These are phyloP conservation scores for Crematogaster levior DNA, from an alignment of 2,888 invertebrate genomes.

Conservation along the genomic window DNA sequence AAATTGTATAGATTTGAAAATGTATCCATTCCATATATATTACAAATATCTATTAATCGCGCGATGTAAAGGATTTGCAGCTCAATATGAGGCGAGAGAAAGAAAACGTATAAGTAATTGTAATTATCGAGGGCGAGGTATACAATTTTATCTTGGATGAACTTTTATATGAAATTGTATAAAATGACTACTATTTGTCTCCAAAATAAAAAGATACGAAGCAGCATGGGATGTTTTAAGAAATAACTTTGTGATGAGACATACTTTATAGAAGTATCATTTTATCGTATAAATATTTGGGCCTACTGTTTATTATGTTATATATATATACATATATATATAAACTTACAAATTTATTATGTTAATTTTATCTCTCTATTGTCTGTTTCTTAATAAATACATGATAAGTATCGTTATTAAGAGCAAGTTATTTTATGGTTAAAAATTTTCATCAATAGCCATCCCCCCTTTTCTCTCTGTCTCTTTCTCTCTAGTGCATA, in stretches of 20 bases:
- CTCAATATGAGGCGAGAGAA: not conserved
- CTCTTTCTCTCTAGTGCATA: not conserved
- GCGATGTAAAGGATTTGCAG: conserved; percentile 14
- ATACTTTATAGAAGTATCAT: conserved; percentile 28
- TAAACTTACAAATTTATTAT: conserved; percentile 42
- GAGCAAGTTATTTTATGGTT: not conserved
- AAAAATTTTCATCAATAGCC: not conserved
- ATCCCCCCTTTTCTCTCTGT: no score
- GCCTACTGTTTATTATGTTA: conserved; percentile 46
- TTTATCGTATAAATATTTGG: conserved; percentile 29
- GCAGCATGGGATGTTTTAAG: not conserved
- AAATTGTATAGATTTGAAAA: conserved; percentile 15
- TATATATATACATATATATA: conserved; percentile 37
- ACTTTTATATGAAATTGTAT: conserved; percentile 29
- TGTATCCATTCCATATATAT: conserved; percentile 60
- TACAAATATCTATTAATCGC: conserved; percentile 55
- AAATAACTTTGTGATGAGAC: not conserved
- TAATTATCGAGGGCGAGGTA: not conserved
- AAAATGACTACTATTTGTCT: not conserved
- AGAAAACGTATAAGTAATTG: not conserved
- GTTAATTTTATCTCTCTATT: conserved; percentile 25
- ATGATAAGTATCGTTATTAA: not conserved
- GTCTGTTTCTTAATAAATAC: conserved; percentile 32
- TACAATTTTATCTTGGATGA: not conserved
- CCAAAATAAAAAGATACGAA: not conserved